Base-by-base conservation (phyloP, 2,797 vertebrate species). In the Poecilia picta region DNA sequence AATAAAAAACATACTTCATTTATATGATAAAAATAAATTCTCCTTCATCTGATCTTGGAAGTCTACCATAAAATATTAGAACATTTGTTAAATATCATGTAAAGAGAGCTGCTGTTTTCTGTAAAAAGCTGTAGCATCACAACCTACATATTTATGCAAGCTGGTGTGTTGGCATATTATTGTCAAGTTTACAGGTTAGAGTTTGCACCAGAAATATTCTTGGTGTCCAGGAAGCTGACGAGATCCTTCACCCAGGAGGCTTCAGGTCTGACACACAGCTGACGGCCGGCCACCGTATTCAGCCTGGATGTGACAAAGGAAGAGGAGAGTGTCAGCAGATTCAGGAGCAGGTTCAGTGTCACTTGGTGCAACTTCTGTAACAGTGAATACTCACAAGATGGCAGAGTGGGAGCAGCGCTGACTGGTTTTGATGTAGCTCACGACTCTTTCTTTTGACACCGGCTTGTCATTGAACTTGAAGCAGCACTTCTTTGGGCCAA, bases 401-500 rank as follows among this genome's bases (percentile, higher is more conserved):
- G 83, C 95, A 8, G 84, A 2, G 1, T 77, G 91, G 43, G 88
- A 0, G 91, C 95, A 96, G 33, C 86, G 90, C 88, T 94, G 93
- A 88, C 93, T 95, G 78, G 94, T 96, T 83, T 0, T 84, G 47
- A 0, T 23, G 87, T 95, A 96, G 36, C 80, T 2, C 0, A 11
- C 12, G 78, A 96, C 87, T 64, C 0, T 81, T 0, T 8, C 49
- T n/a, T 33, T 18, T 0, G 73, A 53, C 15, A 95, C 6, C 12
- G 13, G 12, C 2, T 47, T 85, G 0, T 76, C 36, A 1, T 28
- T 71, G 81, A 92, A 96, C 0, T 31, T 4, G 20, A 88, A 92
- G 87, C 95, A 96, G 91, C 95, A 96, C 64, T 53, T 92, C 70
- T 77, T 93, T 0, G 93, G 93, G 7, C 84, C 85, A 36, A 47